Evolutionary conservation across 2,888 invertebrate genomes (phyloP).

Genomic region (Melanotus villosus): DNA sequence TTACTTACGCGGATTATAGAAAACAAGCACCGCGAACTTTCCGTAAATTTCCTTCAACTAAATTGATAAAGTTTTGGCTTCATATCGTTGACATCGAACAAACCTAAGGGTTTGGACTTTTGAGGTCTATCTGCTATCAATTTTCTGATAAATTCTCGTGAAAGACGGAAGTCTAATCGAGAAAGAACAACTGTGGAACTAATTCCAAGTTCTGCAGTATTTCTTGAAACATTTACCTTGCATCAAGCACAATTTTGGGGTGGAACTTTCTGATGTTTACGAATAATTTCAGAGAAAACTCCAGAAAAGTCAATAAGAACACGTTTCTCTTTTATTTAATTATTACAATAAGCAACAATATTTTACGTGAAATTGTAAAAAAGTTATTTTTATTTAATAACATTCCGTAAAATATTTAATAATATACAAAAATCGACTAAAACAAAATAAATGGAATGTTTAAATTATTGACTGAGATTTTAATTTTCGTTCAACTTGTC

Average conservation of each 20-base stretch:
- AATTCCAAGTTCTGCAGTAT: constrained; percentile 29
- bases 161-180: constrained; percentile 15
- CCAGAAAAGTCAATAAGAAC: too few species aligned
- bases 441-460: too few species aligned
- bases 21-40: constrained; percentile 15
- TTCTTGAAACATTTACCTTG: constrained; percentile 16
- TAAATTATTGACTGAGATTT: too few species aligned
- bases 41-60: constrained; percentile 28
- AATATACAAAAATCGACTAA: too few species aligned
- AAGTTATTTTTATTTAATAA: too few species aligned
- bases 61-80: constrained; percentile 37
- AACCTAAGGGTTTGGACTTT: constrained; percentile 25
- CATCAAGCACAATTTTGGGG: not conserved
- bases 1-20: constrained; percentile 19
- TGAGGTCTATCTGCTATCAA: constrained; percentile 34
- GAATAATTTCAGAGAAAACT: too few species aligned
- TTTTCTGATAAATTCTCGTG: constrained; percentile 29
- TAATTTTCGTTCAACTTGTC: too few species aligned
- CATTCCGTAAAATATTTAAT: too few species aligned
- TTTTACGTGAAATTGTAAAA: too few species aligned
- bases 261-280: too few species aligned
- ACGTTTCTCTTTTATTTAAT: too few species aligned
- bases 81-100: constrained; percentile 36
- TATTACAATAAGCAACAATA: too few species aligned
- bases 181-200: constrained; percentile 26